Percentiles rank a stretch among this genome's conserved stretches.
These are phyloP conservation scores for Linnaemya vulpina DNA, from an alignment of 2,888 invertebrate species.

Conservation along the genomic window DNA sequence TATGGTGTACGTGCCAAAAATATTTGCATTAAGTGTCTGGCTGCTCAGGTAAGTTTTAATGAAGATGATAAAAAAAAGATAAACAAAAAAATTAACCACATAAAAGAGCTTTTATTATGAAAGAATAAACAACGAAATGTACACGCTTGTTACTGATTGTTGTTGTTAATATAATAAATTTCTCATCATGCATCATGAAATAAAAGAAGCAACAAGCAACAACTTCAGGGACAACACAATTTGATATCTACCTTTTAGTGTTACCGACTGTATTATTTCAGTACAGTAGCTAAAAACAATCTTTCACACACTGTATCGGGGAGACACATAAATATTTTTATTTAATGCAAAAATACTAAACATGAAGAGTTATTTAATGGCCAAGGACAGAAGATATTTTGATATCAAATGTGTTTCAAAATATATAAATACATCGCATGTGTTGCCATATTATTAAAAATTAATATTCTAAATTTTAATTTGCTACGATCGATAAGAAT, in stretches of 20 bases:
- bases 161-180: conserved; percentile 25
- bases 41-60: conserved; percentile 78
- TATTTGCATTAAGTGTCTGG: conserved; percentile 81
- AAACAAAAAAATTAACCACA: conserved; percentile 17
- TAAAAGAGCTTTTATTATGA: conserved; percentile 1
- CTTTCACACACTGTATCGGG: neutral
- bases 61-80: conserved; percentile 46
- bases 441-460: neutral
- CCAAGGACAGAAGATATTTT: neutral
- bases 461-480: no score
- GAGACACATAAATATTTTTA: neutral
- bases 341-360: neutral
- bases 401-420: neutral
- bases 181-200: neutral
- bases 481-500: no score
- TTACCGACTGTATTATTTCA: neutral
- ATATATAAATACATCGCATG: neutral
- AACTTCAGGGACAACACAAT: neutral
- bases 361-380: neutral
- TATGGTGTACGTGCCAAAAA: conserved; percentile 81
- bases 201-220: neutral
- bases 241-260: conserved; percentile 2
- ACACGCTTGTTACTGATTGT: conserved; percentile 3
- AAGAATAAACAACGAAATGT: conserved; percentile 9
- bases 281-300: neutral